Base-by-base conservation (phyloP, 2,888 invertebrate species). In the Portevinia maculata region DNA sequence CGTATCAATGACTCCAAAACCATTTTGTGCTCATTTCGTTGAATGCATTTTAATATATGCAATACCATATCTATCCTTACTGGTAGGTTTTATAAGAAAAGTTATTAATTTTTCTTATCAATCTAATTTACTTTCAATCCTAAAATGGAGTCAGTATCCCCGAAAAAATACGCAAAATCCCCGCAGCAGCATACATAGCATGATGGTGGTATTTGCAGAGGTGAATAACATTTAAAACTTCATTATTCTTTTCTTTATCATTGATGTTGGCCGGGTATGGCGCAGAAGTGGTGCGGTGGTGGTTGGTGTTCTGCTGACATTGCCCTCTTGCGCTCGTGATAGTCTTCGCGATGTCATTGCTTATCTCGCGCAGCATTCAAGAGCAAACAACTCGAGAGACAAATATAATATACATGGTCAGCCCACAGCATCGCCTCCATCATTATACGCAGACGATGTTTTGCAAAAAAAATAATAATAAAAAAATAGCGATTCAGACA, bases 151-250 rank as follows among this genome's bases (percentile, higher is more conserved):
- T 69, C 74, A 74, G 34, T 79, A 48, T 60, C 48, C 21, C n/a
- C 24, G 21, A 30, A 59, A 62, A 69, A 60, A 59, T 78, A 24
- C 57, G 52, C 34, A 59, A 55, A 67, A 62, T 60, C 32, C 41
- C 65, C 41, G 57, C 15, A 8, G 13, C 17, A 30, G 15, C 9
- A 44, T 59, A 39, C 5, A 1, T 19, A 15, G 24, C 3, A 17
- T 59, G 28, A 5, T 48, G 21, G 30, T 70, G 41, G 57, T 59
- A 57, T 57, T 30, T 52, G 67, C 46, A 71, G 50, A 83, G 78
- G 78, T 83, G 83, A 83, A 83, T 78, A 78, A 78, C 71, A 76
- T 76, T 76, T 60, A n/a, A 24, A 60, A 41, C 48, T 59, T 53
- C 48, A 34, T 62, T 62, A 24, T 24, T 24, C 24, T 53, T 62